Conservation (phyloP, 2,113 vertebrate species). For the Saccopteryx leptura region DNA sequence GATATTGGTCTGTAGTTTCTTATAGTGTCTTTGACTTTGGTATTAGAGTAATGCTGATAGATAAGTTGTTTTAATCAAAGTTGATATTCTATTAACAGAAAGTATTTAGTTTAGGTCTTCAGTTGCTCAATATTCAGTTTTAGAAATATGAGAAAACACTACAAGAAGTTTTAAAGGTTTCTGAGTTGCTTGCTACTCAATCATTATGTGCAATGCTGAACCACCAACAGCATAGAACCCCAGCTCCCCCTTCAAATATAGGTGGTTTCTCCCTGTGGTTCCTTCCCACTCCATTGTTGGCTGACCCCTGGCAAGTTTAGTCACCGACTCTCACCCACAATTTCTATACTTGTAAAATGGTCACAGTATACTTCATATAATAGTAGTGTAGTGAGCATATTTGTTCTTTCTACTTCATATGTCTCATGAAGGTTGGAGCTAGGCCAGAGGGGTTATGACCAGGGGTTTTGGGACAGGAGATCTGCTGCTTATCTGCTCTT, state of each 20-base stretch:
- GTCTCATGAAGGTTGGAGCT: background rate
- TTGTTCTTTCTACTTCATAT: background rate
- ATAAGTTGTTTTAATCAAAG: background rate
- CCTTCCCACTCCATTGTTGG: background rate
- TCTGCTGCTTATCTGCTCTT: background rate
- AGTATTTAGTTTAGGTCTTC: background rate
- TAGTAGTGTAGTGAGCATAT: background rate
- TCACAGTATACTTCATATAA: background rate
- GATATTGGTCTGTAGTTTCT: background rate
- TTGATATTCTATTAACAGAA: background rate
- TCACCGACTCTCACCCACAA: background rate
- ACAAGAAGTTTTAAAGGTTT: background rate
- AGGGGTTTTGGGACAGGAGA: background rate
- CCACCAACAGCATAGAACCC: background rate
- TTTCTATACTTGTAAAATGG: background rate
- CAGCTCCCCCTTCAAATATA: background rate
- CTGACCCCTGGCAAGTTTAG: background rate
- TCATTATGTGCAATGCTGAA: background rate
- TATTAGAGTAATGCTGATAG: background rate
- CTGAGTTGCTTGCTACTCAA: background rate
- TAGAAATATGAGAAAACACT: background rate
- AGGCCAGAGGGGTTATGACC: background rate
- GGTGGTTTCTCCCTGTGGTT: background rate
- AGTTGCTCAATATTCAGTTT: background rate
- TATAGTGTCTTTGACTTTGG: background rate